Evolutionary conservation across 1,140 invertebrate genomes (phyloP).

Genomic region (Philotrypesis tridentata): DNA sequence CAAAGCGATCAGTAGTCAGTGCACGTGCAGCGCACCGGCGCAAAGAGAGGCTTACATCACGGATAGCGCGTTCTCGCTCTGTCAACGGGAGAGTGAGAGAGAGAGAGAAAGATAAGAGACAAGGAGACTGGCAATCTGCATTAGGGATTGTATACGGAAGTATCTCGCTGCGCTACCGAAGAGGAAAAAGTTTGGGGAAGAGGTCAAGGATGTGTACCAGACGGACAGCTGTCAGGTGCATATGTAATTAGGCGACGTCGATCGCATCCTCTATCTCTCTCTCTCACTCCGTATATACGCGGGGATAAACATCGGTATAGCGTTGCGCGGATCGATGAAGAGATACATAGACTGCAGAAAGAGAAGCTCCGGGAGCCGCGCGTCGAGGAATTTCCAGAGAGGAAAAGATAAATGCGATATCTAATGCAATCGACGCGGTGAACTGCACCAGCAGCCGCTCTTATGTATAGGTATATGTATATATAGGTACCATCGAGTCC

Average conservation of each 20-base stretch:
- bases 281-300: no score
- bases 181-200: neutral
- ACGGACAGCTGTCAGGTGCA: neutral
- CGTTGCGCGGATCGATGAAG: slow-evolving; percentile 11
- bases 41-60: neutral
- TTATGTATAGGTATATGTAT: no score
- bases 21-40: neutral
- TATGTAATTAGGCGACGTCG: slow-evolving; percentile 15
- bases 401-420: slow-evolving; percentile 46
- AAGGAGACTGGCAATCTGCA: no score
- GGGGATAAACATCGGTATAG: no score
- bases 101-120: no score
- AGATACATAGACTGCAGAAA: slow-evolving; percentile 26
- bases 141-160: neutral
- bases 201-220: neutral
- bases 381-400: neutral
- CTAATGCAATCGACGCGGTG: slow-evolving; percentile 46
- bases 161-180: neutral
- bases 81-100: neutral
- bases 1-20: neutral
- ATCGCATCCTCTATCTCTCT: neutral
- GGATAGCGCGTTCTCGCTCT: neutral
- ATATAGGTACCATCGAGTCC: neutral
- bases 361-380: neutral
- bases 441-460: neutral